Evolutionary conservation across 2,888 invertebrate genomes (phyloP).

Genomic region (Drosophila yooni): DNA sequence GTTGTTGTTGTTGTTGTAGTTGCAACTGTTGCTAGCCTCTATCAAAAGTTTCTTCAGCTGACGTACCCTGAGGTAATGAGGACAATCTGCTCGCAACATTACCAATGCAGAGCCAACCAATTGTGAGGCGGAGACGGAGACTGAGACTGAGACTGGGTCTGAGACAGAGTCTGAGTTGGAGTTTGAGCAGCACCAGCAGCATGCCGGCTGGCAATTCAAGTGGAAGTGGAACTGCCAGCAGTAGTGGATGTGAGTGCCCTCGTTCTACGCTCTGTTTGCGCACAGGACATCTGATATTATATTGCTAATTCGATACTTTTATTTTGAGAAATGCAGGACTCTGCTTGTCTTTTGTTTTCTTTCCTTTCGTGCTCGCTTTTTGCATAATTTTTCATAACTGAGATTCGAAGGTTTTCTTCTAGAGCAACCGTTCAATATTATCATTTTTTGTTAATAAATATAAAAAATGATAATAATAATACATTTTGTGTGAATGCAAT

Average conservation of each 20-base stretch:
- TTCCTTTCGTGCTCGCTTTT: slow-evolving; percentile 26
- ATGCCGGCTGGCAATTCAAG: slow-evolving; percentile 74
- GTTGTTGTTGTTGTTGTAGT: slow-evolving; percentile 5
- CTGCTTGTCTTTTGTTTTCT: slow-evolving; percentile 26
- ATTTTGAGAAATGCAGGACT: slow-evolving; percentile 55
- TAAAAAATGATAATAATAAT: slow-evolving; percentile 45
- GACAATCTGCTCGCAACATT: slow-evolving; percentile 46
- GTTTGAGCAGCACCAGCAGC: slow-evolving; percentile 33
- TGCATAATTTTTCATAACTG: slow-evolving; percentile 69
- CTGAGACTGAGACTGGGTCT: neutral
- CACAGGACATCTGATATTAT: slow-evolving; percentile 81
- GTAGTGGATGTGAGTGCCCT: slow-evolving; percentile 21
- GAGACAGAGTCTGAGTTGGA: neutral
- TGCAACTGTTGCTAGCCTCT: slow-evolving; percentile 32
- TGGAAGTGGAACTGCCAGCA: slow-evolving; percentile 67
- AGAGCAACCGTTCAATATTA: slow-evolving; percentile 57
- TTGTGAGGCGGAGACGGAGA: slow-evolving; percentile 8
- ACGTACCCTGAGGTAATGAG: slow-evolving; percentile 52
- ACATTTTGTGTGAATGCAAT: slow-evolving; percentile 78
- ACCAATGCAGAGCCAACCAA: slow-evolving; percentile 22
- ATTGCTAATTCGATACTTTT: slow-evolving; percentile 84
- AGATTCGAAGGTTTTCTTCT: slow-evolving; percentile 45
- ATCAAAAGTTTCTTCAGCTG: slow-evolving; percentile 58
- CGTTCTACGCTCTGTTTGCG: slow-evolving; percentile 20
- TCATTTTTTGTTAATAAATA: slow-evolving; percentile 53